Evolutionary conservation across 1,140 invertebrate genomes (phyloP).

Genomic region (Sminthurinus signatus): DNA sequence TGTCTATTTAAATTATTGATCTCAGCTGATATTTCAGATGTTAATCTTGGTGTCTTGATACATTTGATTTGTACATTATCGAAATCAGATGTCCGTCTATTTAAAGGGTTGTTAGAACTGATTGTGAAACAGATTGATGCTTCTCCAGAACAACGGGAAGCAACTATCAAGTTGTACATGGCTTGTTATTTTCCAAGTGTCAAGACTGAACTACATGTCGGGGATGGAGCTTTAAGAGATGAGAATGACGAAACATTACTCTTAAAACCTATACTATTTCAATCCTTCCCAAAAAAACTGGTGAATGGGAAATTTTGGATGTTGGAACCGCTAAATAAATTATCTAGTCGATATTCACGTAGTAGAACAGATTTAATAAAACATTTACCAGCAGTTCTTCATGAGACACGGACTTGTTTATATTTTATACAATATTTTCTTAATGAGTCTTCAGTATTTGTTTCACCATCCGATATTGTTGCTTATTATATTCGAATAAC

Average conservation of each 20-base stretch:
- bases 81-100: background rate
- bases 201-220: background rate
- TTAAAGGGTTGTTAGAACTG: background rate
- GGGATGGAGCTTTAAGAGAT: background rate
- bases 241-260: background rate
- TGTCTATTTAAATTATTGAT: background rate
- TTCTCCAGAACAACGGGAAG: background rate
- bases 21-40: background rate
- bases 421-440: background rate
- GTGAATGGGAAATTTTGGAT: conserved; percentile 14
- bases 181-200: conserved; percentile 1
- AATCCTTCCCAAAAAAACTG: background rate
- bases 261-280: background rate
- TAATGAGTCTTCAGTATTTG: background rate
- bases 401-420: background rate
- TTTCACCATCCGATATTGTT: background rate
- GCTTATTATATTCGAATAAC: background rate
- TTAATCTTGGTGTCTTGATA: background rate
- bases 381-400: background rate
- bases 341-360: background rate
- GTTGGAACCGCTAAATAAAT: conserved; percentile 17
- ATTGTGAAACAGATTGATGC: background rate
- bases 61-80: background rate
- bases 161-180: conserved; percentile 5
- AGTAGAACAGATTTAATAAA: background rate